A percentile compares a stretch with the other conserved stretches of the same genome.
Evolutionary conservation across 1,140 invertebrate genomes (phyloP).

Genomic region (Campoletis sonorensis): DNA sequence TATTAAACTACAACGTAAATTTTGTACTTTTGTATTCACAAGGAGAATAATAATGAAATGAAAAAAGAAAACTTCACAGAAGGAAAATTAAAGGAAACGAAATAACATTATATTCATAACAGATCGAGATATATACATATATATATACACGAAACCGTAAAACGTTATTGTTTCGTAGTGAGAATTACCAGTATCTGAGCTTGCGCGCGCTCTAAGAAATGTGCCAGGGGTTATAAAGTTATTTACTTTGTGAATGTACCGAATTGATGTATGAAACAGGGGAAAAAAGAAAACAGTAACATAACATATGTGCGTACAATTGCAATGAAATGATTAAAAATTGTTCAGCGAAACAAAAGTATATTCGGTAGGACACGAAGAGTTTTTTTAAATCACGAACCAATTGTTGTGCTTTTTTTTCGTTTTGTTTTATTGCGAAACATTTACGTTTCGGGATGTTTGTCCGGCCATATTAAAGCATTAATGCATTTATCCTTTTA

Average conservation of each 20-base stretch:
- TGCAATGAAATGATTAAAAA: too few species aligned
- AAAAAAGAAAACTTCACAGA: background rate
- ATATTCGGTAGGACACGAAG: too few species aligned
- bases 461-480: constrained; percentile 54
- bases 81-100: background rate
- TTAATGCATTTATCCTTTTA: constrained; percentile 47
- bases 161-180: constrained; percentile 1
- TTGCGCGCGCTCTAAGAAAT: constrained; percentile 23
- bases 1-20: constrained; percentile 33
- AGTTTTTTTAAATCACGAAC: background rate
- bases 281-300: background rate
- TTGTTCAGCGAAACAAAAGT: too few species aligned
- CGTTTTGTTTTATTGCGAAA: background rate
- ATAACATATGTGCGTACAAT: constrained; percentile 32
- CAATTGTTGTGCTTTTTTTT: too few species aligned
- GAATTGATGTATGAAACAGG: background rate
- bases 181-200: constrained; percentile 13
- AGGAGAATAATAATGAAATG: constrained; percentile 9
- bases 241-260: background rate
- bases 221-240: constrained; percentile 20
- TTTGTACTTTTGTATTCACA: constrained; percentile 51
- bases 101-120: background rate
- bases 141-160: background rate
- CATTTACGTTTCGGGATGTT: constrained; percentile 51
- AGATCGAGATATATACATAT: background rate